Base-by-base conservation (phyloP, 2,797 vertebrate genomes). In the Syngnathus rostellatus region DNA sequence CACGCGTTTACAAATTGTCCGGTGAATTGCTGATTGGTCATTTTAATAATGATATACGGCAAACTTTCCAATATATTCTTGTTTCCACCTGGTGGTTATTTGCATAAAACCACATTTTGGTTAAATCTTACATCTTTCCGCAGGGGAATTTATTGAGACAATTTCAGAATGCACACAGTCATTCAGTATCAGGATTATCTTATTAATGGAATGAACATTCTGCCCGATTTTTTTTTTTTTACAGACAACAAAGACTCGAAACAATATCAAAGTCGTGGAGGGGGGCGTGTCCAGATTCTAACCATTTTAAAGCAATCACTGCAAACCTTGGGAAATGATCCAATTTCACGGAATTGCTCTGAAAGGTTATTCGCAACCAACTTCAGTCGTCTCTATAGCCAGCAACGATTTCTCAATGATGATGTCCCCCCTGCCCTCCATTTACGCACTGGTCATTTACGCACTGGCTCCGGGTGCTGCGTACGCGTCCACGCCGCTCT, bases 401-500 rank as follows among this genome's bases (percentile, higher is more conserved):
- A n/a, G n/a, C n/a, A 19, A 53, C 8, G 3, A 53, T 53, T 53
- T 53, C 50, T 9, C 50, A 53, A 31, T 31, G 31, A 31, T 31
- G 0, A 8, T 23, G 1, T 60, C 57, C 43, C 78, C 31, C 31
- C 48, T 19, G 16, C n/a, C 23, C n/a, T 31, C 23, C 23, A 55
- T 14, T 84, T 67, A 81, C 79, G 76, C 84, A 58, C 75, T 84
- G 89, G 93, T 4, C 53, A 55, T 14, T 84, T 68, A 81, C 79
- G 76, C 84, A 58, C 75, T 84, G 89, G 93, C 92, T 62, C 93
- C 88, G 77, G 92, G 84, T 77, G 93, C 92, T 31, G 92, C 85
- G 73, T 94, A 94, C n/a, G 93, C 90, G 77, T 95, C 94, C 89
- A 94, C 72, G 79, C 91, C 93, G 81, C 89, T 90, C 89, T 94